Percentiles rank a stretch among this genome's conserved stretches.
Conservation (phyloP, 92 coral and sea anemone genomes). For the Plumapathes pennacea region DNA sequence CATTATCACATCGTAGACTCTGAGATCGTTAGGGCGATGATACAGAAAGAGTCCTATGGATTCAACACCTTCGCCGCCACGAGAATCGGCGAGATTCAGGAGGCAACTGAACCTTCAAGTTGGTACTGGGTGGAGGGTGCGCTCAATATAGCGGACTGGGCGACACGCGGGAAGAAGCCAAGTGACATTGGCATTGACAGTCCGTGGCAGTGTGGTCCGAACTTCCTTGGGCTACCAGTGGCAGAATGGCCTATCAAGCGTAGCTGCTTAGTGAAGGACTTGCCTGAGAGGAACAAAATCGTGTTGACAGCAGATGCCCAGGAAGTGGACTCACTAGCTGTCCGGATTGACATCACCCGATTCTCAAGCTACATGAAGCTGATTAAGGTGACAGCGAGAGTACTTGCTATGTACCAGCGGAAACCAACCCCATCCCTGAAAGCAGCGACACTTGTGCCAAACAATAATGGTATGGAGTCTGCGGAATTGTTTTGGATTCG, state of each 20-base stretch:
- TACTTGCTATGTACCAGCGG: constrained; percentile 29
- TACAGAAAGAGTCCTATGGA: constrained; percentile 34
- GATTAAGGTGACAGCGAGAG: constrained; percentile 55
- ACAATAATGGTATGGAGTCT: constrained; percentile 11
- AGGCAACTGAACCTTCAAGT: constrained; percentile 24
- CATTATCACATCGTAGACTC: constrained; percentile 50
- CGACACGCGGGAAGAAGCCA: constrained; percentile 54
- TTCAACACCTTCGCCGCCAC: constrained; percentile 66
- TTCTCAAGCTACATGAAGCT: too few species aligned
- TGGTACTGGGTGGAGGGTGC: constrained; percentile 60
- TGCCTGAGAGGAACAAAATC: constrained; percentile 21
- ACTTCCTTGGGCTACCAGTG: constrained; percentile 37
- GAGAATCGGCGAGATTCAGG: constrained; percentile 60
- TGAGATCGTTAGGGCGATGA: constrained; percentile 31
- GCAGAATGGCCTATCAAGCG: constrained; percentile 45
- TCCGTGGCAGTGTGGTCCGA: constrained; percentile 54
- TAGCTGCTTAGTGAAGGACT: not conserved
- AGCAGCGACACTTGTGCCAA: constrained; percentile 21
- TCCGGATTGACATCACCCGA: too few species aligned
- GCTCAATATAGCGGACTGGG: constrained; percentile 47
- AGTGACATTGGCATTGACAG: constrained; percentile 33
- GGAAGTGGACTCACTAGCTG: too few species aligned
- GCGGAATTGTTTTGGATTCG: constrained; percentile 63
- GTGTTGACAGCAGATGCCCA: constrained; percentile 4
- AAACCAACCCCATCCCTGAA: constrained; percentile 35